Percentiles rank a stretch among this genome's conserved stretches.
These are phyloP conservation scores for Iphiclides podalirius DNA, from an alignment of 2,888 invertebrate species.

Conservation along the genomic window DNA sequence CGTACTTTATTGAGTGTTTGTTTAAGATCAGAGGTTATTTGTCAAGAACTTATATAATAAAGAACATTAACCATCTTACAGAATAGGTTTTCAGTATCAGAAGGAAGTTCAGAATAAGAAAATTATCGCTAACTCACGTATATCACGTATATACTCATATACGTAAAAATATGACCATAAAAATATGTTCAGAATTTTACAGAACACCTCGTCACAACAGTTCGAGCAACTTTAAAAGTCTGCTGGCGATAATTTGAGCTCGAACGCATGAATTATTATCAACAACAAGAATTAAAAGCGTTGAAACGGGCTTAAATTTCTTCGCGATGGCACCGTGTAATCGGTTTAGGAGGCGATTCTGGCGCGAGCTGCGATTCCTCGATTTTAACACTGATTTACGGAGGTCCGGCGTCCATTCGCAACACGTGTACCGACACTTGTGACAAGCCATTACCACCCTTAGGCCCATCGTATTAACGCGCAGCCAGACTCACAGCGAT, in stretches of 20 bases:
- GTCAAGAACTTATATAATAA: too few species aligned
- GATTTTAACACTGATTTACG: conserved; percentile 25
- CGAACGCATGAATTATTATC: conserved; percentile 19
- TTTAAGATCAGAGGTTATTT: too few species aligned
- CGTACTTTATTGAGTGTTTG: too few species aligned
- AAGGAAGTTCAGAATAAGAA: too few species aligned
- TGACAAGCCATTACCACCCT: conserved; percentile 23
- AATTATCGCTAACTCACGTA: too few species aligned
- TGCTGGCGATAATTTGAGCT: too few species aligned
- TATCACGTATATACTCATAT: too few species aligned
- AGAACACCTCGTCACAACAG: conserved; percentile 4
- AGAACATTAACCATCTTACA: too few species aligned
- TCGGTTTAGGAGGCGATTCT: conserved; percentile 24
- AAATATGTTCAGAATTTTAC: neutral
- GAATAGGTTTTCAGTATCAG: too few species aligned
- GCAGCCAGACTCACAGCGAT: neutral
- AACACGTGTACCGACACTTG: conserved; percentile 18
- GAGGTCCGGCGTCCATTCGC: conserved; percentile 13
- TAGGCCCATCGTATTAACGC: conserved; percentile 4
- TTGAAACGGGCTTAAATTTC: conserved; percentile 20
- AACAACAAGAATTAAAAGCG: conserved; percentile 16
- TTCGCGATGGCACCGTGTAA: conserved; percentile 22
- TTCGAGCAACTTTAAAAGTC: too few species aligned
- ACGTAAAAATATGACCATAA: too few species aligned
- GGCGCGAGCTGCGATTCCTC: conserved; percentile 13